Conservation (phyloP, 2,888 invertebrate genomes). For the Prionchulus punctatus region DNA sequence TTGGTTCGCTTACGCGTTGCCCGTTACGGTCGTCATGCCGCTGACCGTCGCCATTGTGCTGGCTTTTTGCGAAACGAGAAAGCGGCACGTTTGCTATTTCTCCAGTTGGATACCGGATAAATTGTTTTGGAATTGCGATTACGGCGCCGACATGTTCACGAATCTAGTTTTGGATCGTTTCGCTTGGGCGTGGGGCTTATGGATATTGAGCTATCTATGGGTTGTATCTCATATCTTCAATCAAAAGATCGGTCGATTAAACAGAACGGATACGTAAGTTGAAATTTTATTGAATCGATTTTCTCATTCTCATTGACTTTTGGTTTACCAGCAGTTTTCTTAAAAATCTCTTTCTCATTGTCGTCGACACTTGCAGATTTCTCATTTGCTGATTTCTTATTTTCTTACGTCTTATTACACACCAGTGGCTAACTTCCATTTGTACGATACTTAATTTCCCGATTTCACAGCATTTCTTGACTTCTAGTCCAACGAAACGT, state of each 20-base stretch:
- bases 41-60: neutral
- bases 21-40: conserved; percentile 76
- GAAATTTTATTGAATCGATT: too few species aligned
- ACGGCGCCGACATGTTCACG: neutral
- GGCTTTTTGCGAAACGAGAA: conserved; percentile 4
- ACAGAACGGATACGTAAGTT: conserved; percentile 13
- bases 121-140: conserved; percentile 12
- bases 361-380: too few species aligned
- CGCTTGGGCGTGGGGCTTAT: conserved; percentile 9
- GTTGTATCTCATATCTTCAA: conserved; percentile 12
- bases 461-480: too few species aligned
- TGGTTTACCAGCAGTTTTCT: neutral
- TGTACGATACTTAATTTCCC: too few species aligned
- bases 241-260: conserved; percentile 8
- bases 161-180: neutral
- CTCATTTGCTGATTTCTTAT: too few species aligned
- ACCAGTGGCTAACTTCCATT: too few species aligned
- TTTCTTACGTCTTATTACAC: too few species aligned
- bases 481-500: too few species aligned
- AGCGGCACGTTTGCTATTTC: conserved; percentile 3
- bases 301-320: too few species aligned
- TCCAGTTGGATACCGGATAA: conserved; percentile 1
- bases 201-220: conserved; percentile 11
- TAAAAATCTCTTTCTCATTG: too few species aligned
- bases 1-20: conserved; percentile 85